These are phyloP conservation scores for Diadophis punctatus DNA, from an alignment of 2,113 vertebrate genomes.

Conservation along the genomic window DNA sequence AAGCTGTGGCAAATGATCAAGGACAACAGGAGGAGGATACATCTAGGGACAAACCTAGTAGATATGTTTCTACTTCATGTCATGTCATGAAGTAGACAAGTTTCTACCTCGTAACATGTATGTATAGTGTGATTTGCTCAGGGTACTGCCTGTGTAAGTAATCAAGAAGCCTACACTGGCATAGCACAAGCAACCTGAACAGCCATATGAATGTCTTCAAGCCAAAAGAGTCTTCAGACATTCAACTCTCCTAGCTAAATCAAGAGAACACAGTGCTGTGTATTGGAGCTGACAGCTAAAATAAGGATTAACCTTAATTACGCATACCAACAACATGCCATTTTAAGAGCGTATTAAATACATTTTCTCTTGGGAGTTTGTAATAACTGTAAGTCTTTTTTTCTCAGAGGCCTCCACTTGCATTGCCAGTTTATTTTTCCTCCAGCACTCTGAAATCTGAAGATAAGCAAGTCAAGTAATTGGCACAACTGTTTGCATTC, in stretches of 20 bases:
- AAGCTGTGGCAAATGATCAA: neutral
- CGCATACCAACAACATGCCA: conserved; percentile 25
- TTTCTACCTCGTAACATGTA: neutral
- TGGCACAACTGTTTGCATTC: conserved; percentile 4
- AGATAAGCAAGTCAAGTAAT: conserved; percentile 10
- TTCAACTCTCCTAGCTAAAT: conserved; percentile 1
- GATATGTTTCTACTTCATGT: neutral
- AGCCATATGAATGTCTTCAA: neutral
- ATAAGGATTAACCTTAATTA: conserved; percentile 42
- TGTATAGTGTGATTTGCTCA: rapidly evolving
- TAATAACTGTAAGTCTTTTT: conserved; percentile 24
- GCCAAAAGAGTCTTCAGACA: conserved; percentile 16
- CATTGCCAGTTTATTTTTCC: conserved; percentile 2
- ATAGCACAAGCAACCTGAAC: neutral
- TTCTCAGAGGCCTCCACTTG: conserved; percentile 17
- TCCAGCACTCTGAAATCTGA: neutral
- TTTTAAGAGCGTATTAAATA: conserved; percentile 34
- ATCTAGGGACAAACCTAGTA: neutral
- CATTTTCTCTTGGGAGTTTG: conserved; percentile 19
- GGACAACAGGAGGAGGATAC: neutral
- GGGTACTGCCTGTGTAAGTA: neutral
- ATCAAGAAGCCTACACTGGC: neutral
- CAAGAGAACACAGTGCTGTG: conserved; percentile 2
- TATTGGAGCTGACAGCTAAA: conserved; percentile 41
- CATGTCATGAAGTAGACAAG: neutral